These are phyloP conservation scores for Mamestra brassicae DNA, from an alignment of 2,888 invertebrate genomes.

Conservation along the genomic window DNA sequence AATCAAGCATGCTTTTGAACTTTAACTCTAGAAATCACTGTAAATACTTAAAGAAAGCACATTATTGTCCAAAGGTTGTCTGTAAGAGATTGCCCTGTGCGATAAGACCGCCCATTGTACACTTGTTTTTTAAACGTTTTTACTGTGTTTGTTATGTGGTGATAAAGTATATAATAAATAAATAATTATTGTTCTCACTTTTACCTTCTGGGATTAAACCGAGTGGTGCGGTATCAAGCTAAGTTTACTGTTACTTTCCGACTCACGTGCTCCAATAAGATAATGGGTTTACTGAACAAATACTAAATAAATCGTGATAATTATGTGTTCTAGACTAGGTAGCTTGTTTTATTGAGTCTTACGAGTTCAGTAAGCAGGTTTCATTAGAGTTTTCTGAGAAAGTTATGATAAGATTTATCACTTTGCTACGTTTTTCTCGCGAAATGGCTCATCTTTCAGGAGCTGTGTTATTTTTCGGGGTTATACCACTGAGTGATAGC, in stretches of 20 bases:
- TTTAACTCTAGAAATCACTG: not conserved
- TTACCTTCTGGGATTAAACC: constrained; percentile 25
- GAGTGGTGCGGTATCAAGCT: constrained; percentile 22
- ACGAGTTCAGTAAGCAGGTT: constrained; percentile 4
- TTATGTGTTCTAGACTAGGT: constrained; percentile 20
- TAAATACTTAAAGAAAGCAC: not conserved
- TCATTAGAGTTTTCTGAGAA: constrained; percentile 1
- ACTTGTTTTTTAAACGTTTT: too few species aligned
- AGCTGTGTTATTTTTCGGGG: too few species aligned
- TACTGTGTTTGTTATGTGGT: too few species aligned
- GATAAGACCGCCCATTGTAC: too few species aligned
- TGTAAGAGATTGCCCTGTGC: too few species aligned
- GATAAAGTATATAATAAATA: too few species aligned
- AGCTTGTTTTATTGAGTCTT: constrained; percentile 2
- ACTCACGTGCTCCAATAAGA: constrained; percentile 24
- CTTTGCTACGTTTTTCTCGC: not conserved
- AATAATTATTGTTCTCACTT: constrained; percentile 2
- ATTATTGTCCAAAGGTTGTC: not conserved
- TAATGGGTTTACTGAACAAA: constrained; percentile 29
- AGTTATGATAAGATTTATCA: not conserved
- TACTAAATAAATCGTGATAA: constrained; percentile 21
- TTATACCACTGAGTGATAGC: too few species aligned
- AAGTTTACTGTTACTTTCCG: constrained; percentile 35
- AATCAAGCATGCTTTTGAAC: not conserved
- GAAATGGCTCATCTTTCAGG: too few species aligned